Evolutionary conservation across 2,797 vertebrate genomes (phyloP), one percentile per base, ranked within the genome.

Genomic region (Arctocebus calabarensis): DNA sequence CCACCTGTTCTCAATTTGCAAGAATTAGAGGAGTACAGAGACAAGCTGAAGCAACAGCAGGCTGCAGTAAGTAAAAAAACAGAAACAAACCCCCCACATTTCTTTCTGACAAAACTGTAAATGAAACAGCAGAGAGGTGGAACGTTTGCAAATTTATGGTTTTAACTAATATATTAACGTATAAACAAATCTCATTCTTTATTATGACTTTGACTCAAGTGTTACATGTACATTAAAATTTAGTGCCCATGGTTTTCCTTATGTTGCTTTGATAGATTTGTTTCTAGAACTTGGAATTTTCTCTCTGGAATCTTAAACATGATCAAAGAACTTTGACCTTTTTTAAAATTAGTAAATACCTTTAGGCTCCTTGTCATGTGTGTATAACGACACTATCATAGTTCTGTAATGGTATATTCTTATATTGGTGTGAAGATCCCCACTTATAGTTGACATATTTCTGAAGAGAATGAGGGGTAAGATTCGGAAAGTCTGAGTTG

Each of bases 31-130:
- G 99, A 99, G 7, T 99, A 99, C 97, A 99, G 99, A 98, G 99
- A 99, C 98, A 99, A 99, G 96, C 97, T 99, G 94, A 99, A 99
- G 97, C 99, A 98, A 97, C 99, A 99, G 90, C 99, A 99, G 97
- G 99, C 99, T 92, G 99, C 99, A 66, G 99, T 99, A 98, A 99
- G 99, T 90, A 88, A 75, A 78, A 59, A 45, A 19, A 23, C 88
- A n/a, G 23, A 66, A 32, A 52, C 48, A 62, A 27, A 5, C 16
- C 25, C 10, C 27, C 23, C 71, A 62, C 20, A 29, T 83, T 91
- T 85, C 7, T 75, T 91, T 48, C 19, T 66, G 55, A 57, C 34
- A 57, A 43, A 95, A 74, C 20, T 79, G 16, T 84, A 57, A 78
- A 71, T 88, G 81, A 85, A 92, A 59, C 52, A 70, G 1, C 19